Base-by-base conservation (phyloP, 2,888 invertebrate genomes). In the Pollenia angustigena region DNA sequence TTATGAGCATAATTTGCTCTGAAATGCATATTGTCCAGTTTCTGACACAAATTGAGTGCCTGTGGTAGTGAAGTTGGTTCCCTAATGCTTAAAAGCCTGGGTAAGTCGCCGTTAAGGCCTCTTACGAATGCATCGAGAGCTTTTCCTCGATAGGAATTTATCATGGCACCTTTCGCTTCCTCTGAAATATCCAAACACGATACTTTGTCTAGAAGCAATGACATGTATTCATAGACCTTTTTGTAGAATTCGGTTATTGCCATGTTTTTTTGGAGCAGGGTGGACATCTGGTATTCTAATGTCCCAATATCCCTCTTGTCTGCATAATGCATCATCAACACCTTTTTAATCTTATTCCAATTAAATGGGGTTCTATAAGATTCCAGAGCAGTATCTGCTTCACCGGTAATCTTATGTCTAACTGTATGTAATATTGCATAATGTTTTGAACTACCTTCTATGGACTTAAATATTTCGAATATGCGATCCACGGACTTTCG, bases 331-430 rank as follows among this genome's bases (percentile, higher is more conserved):
- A 78, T 42, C 62, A 62, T 62, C 6, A 62, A 42, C 42, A 40
- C 40, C n/a, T 62, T 44, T 42, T 62, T 58, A 23, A 23, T 60
- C n/a, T 42, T 60, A n/a, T 14, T 42, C 75, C 74, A 85, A 18
- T 84, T 48, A n/a, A 84, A 66, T 18, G 84, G 82, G 10, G 79
- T 72, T 16, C 64, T 84, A n/a, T 72, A 78, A 1, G 84, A 84
- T 18, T 83, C 83, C 44, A 83, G 44, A 4, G 79, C 84, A 3
- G 60, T 46, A 46, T 79, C 84, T 9, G 79, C 79, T 12, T 79
- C 66, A 1, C 84, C 84, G 0, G 40, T 62, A 6, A 85, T 81
- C 23, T 71, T 81, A 50, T 74, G 74, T 50, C 85, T 46, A 16
- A 68, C 16, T n/a, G 9, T 54, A 16, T 42, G 66, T 7, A 75